These are phyloP conservation scores for Taxidea taxus DNA, from an alignment of 2,113 vertebrate genomes.

Conservation along the genomic window DNA sequence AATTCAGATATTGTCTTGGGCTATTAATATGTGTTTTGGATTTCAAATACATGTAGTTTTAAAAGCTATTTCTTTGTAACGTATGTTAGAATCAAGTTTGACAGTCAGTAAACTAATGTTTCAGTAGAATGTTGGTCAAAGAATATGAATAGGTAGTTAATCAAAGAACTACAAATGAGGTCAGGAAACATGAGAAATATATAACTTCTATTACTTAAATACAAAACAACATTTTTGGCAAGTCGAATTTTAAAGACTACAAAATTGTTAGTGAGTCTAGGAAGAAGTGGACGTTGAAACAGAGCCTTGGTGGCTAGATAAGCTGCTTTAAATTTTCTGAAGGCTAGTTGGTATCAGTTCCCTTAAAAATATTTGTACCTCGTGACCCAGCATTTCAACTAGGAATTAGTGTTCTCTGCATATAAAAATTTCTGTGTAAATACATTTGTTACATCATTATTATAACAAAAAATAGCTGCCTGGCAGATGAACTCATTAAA, in stretches of 20 bases:
- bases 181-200: background rate
- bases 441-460: background rate
- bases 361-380: background rate
- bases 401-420: background rate
- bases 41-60: background rate
- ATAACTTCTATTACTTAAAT: background rate
- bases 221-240: background rate
- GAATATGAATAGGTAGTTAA: background rate
- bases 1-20: background rate
- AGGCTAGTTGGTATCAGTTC: background rate
- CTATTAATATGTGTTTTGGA: background rate
- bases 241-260: background rate
- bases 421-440: background rate
- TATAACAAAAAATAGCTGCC: background rate
- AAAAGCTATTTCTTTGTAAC: background rate
- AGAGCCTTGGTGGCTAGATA: background rate
- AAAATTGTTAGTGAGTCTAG: background rate
- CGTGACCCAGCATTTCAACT: background rate
- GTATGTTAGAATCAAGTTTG: background rate
- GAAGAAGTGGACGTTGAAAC: background rate
- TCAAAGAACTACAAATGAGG: background rate
- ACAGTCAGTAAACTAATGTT: background rate
- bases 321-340: background rate
- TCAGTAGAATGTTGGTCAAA: background rate
- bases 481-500: background rate